Conservation (phyloP, 2,888 invertebrate species). For the Dasypogon diadema region DNA sequence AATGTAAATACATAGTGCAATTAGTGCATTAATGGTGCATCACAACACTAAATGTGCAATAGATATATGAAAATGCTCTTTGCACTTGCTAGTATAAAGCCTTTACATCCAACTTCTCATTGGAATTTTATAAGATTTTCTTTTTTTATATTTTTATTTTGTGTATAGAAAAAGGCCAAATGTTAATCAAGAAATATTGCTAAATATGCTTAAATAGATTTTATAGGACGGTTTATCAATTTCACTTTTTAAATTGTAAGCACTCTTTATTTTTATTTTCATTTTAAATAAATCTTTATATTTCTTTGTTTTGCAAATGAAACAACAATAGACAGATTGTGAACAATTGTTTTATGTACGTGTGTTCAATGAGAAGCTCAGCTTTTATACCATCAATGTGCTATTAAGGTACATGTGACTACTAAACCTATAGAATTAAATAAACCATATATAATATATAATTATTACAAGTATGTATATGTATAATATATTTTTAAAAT, state of each 20-base stretch:
- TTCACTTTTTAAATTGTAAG: slow-evolving; percentile 7
- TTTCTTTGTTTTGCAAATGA: slow-evolving; percentile 15
- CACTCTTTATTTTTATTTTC: not conserved
- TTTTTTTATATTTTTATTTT: not conserved
- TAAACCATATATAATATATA: slow-evolving; percentile 25
- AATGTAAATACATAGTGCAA: slow-evolving; percentile 29
- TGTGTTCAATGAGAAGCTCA: slow-evolving; percentile 41
- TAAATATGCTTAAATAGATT: slow-evolving; percentile 31
- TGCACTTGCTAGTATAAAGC: slow-evolving; percentile 50
- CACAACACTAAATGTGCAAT: slow-evolving; percentile 48
- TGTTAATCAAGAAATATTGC: slow-evolving; percentile 36
- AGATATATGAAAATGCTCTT: slow-evolving; percentile 35
- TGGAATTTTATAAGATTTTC: slow-evolving; percentile 8
- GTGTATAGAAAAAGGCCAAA: slow-evolving; percentile 36
- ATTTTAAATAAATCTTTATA: slow-evolving; percentile 19
- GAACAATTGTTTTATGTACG: not conserved
- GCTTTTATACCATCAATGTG: slow-evolving; percentile 47
- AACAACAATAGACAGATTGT: slow-evolving; percentile 4
- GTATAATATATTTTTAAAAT: slow-evolving; percentile 24
- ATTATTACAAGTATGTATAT: slow-evolving; percentile 3
- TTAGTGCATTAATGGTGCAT: slow-evolving; percentile 42
- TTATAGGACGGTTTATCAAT: slow-evolving; percentile 34
- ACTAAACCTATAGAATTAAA: slow-evolving; percentile 38
- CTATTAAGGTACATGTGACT: slow-evolving; percentile 49
- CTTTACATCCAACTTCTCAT: slow-evolving; percentile 40